These are phyloP conservation scores for Euplagia quadripunctaria DNA, from an alignment of 2,888 invertebrate genomes.

Conservation along the genomic window DNA sequence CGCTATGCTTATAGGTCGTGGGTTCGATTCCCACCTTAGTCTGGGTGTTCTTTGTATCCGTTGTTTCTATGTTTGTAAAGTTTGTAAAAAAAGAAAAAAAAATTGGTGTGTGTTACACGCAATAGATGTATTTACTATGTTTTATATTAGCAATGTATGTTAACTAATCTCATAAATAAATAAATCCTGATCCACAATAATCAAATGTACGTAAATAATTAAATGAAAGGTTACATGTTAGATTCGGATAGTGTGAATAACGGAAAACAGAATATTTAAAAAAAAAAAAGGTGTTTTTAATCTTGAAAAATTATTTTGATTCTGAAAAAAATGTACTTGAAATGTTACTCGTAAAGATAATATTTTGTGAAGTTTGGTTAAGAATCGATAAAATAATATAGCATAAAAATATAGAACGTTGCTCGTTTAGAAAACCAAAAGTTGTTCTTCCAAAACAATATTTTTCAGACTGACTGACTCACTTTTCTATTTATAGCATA, in stretches of 20 bases:
- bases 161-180: too few relatives aligned
- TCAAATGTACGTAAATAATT: not conserved
- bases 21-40: too few relatives aligned
- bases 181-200: not conserved
- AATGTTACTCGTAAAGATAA: not conserved
- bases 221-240: not conserved
- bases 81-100: too few relatives aligned
- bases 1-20: too few relatives aligned
- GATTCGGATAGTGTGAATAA: not conserved
- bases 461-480: not conserved
- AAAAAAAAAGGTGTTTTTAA: not conserved
- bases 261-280: not conserved
- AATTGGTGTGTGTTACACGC: too few relatives aligned
- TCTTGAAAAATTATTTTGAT: not conserved
- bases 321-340: not conserved
- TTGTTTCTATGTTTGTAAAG: too few relatives aligned
- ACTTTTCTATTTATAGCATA: not conserved
- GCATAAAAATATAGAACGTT: not conserved
- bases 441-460: not conserved
- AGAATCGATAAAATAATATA: too few relatives aligned
- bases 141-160: too few relatives aligned
- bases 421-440: not conserved
- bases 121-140: too few relatives aligned
- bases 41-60: too few relatives aligned
- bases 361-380: not conserved